Conservation (phyloP, 1,140 invertebrate species). For the Chionoecetes opilio region DNA sequence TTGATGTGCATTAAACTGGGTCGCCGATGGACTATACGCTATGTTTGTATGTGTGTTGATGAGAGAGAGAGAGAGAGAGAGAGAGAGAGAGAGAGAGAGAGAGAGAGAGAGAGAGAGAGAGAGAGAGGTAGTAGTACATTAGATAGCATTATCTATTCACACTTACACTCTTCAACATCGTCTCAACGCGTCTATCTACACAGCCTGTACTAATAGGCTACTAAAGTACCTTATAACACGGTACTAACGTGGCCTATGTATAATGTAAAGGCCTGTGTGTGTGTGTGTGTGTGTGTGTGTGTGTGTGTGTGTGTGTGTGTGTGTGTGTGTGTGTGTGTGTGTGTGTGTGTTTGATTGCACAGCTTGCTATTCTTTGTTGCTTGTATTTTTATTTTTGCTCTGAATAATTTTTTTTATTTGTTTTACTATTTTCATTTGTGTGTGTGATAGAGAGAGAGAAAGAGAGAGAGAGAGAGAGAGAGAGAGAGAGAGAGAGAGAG, state of each 20-base stretch:
- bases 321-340: constrained; percentile 39
- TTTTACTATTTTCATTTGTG: neutral
- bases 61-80: constrained; percentile 30
- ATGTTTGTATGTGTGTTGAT: neutral
- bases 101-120: neutral
- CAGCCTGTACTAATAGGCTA: neutral
- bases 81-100: constrained; percentile 34
- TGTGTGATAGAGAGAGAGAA: neutral
- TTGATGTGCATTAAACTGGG: neutral
- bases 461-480: constrained; percentile 47
- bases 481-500: constrained; percentile 35
- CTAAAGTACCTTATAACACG: neutral
- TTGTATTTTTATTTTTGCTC: neutral
- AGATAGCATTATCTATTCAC: neutral
- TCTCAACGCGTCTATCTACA: neutral
- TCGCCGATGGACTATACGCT: neutral
- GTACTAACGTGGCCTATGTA: neutral
- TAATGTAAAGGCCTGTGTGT: neutral
- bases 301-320: constrained; percentile 40
- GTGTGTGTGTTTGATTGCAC: constrained; percentile 11
- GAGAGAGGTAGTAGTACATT: neutral
- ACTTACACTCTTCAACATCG: neutral
- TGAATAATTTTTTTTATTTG: neutral
- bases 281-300: neutral
- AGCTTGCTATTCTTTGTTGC: neutral